These are phyloP conservation scores for Cyclura pinguis DNA, from an alignment of 2,797 vertebrate species.

Conservation along the genomic window DNA sequence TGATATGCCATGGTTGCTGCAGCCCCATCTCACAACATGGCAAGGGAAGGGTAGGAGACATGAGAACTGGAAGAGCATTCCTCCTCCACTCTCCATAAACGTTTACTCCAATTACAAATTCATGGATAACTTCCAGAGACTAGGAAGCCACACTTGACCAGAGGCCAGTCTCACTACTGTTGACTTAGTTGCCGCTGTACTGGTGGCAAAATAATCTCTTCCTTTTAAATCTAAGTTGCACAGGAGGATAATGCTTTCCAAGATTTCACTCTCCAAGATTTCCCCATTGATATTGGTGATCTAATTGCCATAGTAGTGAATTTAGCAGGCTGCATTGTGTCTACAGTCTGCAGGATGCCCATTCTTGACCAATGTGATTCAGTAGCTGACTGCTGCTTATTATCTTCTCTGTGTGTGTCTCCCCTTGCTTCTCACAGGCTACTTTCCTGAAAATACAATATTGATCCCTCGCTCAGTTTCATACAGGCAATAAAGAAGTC, in stretches of 20 bases:
- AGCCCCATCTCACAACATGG: too few relatives aligned
- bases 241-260: not conserved
- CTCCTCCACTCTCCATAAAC: not conserved
- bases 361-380: not conserved
- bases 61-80: not conserved
- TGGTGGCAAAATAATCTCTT: not conserved
- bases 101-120: not conserved
- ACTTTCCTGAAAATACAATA: not conserved
- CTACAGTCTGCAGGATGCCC: not conserved
- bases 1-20: not conserved
- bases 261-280: too few relatives aligned
- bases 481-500: not conserved
- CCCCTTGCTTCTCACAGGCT: not conserved
- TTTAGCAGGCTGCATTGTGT: not conserved
- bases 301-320: too few relatives aligned
- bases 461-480: too few relatives aligned
- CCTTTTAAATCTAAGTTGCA: not conserved
- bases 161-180: not conserved
- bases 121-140: not conserved
- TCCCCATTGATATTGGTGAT: too few relatives aligned
- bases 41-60: not conserved
- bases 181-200: not conserved
- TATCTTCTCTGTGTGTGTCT: not conserved
- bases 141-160: not conserved
- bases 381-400: too few relatives aligned